phyloP scores from a whole-genome alignment of 2,797 vertebrate species.

The Poeciliopsis gracilis region DNA sequence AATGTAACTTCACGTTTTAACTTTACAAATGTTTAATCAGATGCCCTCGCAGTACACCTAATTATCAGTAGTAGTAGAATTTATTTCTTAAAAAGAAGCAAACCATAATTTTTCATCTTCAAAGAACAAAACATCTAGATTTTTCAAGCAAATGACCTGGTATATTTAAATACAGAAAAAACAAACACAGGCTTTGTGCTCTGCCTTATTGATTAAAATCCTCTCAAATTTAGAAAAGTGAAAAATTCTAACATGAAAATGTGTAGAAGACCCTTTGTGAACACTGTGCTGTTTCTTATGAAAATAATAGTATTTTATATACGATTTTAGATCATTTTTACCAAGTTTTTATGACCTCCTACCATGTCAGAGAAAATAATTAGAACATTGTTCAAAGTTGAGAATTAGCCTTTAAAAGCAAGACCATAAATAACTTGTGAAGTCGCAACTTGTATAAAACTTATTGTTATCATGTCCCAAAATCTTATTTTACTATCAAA shows the following conservation, averaged over 20 bases:
- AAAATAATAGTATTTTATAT: background rate
- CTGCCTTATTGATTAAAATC: background rate
- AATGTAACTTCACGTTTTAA: background rate
- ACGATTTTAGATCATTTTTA: background rate
- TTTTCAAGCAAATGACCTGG: background rate
- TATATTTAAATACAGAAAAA: background rate
- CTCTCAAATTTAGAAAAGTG: background rate
- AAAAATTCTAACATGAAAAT: background rate
- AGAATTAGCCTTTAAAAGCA: background rate
- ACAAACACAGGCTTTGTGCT: background rate
- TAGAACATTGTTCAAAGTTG: background rate
- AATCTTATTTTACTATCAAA: background rate
- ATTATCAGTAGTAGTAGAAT: background rate
- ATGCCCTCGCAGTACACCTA: background rate
- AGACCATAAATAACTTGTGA: background rate
- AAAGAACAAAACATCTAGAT: background rate
- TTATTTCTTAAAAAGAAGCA: background rate
- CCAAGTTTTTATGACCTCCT: background rate
- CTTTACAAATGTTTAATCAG: background rate
- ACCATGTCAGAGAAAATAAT: background rate
- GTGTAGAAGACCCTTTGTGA: background rate
- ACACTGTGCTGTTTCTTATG: background rate
- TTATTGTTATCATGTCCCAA: background rate
- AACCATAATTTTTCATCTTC: background rate
- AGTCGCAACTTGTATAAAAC: background rate